phyloP scores from a whole-genome alignment of 2,113 vertebrate species.

The Sebastes fasciatus region DNA sequence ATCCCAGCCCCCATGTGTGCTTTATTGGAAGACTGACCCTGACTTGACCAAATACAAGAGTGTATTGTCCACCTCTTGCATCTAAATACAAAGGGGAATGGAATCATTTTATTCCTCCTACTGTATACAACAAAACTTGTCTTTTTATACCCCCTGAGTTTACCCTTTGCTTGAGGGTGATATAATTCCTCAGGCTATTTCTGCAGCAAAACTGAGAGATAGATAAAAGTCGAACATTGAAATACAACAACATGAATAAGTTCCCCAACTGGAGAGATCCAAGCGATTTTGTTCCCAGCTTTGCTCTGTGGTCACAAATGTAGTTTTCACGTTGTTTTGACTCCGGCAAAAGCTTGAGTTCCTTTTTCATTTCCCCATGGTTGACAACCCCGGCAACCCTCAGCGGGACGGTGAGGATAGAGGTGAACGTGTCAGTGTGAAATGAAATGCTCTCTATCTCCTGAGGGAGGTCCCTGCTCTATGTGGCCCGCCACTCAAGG shows the following conservation, averaged over 20 bases:
- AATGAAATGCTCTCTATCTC: constrained; percentile 81
- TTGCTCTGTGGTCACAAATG: constrained; percentile 73
- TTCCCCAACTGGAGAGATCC: constrained; percentile 58
- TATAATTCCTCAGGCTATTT: constrained; percentile 60
- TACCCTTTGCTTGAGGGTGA: constrained; percentile 52
- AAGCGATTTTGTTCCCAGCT: constrained; percentile 57
- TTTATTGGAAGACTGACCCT: constrained; percentile 73
- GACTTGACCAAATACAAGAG: constrained; percentile 64
- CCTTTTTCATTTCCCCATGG: constrained; percentile 76
- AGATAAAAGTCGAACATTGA: constrained; percentile 30
- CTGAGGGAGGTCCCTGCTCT: constrained; percentile 67
- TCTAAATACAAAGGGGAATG: constrained; percentile 54
- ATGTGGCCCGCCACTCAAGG: constrained; percentile 70
- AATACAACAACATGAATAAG: constrained; percentile 62
- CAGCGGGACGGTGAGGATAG: constrained; percentile 67
- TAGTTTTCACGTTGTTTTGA: constrained; percentile 73
- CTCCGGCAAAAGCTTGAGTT: constrained; percentile 66
- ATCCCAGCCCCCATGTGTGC: constrained; percentile 42
- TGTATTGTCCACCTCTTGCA: constrained; percentile 52
- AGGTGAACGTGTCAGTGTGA: constrained; percentile 81
- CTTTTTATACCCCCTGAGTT: constrained; percentile 54
- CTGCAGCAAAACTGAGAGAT: constrained; percentile 30
- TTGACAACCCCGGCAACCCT: constrained; percentile 76
- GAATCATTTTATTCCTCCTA: constrained; percentile 55
- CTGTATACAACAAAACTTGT: constrained; percentile 39